phyloP scores from a whole-genome alignment of 35 echinoderm and acorn worm species.

The Ophioderma brevispina region DNA sequence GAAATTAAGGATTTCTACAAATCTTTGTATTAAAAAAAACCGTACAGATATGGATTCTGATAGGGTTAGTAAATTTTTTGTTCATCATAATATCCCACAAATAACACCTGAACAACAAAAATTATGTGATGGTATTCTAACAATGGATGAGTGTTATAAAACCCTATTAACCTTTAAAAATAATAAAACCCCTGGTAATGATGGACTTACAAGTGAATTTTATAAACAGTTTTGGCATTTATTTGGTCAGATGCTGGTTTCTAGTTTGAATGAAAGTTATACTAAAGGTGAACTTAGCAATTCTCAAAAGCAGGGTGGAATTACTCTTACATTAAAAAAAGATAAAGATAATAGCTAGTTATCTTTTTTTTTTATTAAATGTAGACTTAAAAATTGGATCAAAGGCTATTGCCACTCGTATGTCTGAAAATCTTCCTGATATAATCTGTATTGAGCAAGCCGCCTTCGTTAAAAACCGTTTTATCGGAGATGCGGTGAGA shows the following conservation, averaged over 20 bases:
- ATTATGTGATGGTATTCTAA: slow-evolving; percentile 1
- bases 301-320: slow-evolving; percentile 4
- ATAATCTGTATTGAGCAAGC: neutral
- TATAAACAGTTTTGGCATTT: neutral
- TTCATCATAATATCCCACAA: too few relatives aligned
- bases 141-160: neutral
- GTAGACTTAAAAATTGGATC: slow-evolving; percentile 15
- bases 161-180: neutral
- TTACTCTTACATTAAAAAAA: neutral
- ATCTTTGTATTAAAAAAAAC: neutral
- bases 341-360: neutral
- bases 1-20: neutral
- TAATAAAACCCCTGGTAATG: slow-evolving; percentile 6
- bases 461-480: neutral
- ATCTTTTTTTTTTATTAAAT: neutral
- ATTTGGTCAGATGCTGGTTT: neutral
- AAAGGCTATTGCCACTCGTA: neutral
- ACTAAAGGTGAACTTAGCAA: neutral
- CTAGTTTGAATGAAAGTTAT: neutral
- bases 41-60: too few relatives aligned
- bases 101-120: too few relatives aligned
- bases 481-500: slow-evolving; percentile 10
- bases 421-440: neutral
- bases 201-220: neutral
- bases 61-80: too few relatives aligned